Percentiles rank a stretch among this genome's conserved stretches.
phyloP scores from a whole-genome alignment of 2,113 vertebrate species.

The Poeciliopsis turrubarensis region DNA sequence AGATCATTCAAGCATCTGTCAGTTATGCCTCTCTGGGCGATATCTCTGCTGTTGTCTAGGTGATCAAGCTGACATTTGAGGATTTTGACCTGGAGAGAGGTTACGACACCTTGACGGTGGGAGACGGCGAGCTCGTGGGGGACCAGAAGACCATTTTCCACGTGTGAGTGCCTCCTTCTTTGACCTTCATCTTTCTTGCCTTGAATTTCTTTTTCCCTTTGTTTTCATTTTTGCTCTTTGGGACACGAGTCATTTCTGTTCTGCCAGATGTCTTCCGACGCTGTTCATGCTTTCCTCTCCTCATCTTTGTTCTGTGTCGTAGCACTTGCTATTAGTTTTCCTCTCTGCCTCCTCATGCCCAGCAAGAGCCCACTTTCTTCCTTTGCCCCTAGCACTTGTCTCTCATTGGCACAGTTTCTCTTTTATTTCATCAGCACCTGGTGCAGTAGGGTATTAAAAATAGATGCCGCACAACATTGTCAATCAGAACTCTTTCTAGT shows the following conservation, averaged over 20 bases:
- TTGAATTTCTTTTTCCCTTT: conserved; percentile 20
- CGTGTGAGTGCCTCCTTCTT: conserved; percentile 86
- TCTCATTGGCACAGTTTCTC: conserved; percentile 43
- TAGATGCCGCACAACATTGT: conserved; percentile 65
- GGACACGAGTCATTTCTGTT: conserved; percentile 18
- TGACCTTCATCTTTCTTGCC: conserved; percentile 24
- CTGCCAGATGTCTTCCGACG: conserved; percentile 26
- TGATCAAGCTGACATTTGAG: conserved; percentile 98
- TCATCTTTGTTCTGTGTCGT: conserved; percentile 31
- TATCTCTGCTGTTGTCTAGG: conserved; percentile 77
- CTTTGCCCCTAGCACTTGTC: conserved; percentile 38
- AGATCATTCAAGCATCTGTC: conserved; percentile 40
- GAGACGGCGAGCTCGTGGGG: conserved; percentile 92
- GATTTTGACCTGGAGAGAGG: conserved; percentile 97
- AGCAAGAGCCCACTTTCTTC: conserved; percentile 26
- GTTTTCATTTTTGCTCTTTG: conserved; percentile 11
- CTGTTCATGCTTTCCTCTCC: conserved; percentile 20
- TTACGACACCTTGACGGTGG: conserved; percentile 97
- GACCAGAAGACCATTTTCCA: conserved; percentile 98
- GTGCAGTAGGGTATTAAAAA: conserved; percentile 67
- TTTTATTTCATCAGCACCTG: conserved; percentile 74
- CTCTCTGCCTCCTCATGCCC: conserved; percentile 23
- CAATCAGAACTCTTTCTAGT: conserved; percentile 70
- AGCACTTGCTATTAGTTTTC: conserved; percentile 16
- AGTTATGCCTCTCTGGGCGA: conserved; percentile 23